phyloP scores from a whole-genome alignment of 2,888 invertebrate genomes.

The Pterostichus madidus region DNA sequence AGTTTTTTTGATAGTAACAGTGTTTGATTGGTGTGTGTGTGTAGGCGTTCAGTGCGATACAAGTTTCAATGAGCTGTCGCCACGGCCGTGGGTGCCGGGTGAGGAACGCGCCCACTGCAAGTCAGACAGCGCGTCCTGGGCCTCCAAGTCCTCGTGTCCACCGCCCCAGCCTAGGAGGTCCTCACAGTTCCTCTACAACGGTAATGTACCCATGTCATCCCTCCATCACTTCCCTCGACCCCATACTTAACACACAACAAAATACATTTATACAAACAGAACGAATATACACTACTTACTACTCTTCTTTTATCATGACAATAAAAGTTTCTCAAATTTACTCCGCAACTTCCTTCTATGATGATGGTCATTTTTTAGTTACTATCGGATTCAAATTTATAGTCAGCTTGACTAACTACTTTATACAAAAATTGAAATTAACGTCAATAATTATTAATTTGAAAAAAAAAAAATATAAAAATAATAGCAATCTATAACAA shows the following conservation, averaged over 20 bases:
- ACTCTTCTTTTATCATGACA: too few relatives aligned
- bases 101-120: constrained; percentile 79
- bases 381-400: too few relatives aligned
- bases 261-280: not conserved
- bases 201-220: constrained; percentile 68
- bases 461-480: too few relatives aligned
- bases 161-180: constrained; percentile 71
- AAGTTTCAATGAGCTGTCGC: constrained; percentile 81
- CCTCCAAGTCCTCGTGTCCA: constrained; percentile 72
- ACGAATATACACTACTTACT: not conserved
- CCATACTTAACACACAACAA: not conserved
- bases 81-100: constrained; percentile 92
- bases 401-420: too few relatives aligned
- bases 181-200: constrained; percentile 67
- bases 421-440: too few relatives aligned
- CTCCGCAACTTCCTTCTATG: too few relatives aligned
- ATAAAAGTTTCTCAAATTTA: too few relatives aligned
- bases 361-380: too few relatives aligned
- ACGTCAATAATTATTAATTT: too few relatives aligned
- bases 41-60: constrained; percentile 57
- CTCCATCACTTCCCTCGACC: not conserved
- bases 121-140: constrained; percentile 73
- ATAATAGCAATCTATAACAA: too few relatives aligned
- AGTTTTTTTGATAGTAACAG: not conserved
- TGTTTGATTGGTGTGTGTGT: constrained; percentile 36